Evolutionary conservation across 2,113 vertebrate species (phyloP).

Genomic region (Hyla sarda): DNA sequence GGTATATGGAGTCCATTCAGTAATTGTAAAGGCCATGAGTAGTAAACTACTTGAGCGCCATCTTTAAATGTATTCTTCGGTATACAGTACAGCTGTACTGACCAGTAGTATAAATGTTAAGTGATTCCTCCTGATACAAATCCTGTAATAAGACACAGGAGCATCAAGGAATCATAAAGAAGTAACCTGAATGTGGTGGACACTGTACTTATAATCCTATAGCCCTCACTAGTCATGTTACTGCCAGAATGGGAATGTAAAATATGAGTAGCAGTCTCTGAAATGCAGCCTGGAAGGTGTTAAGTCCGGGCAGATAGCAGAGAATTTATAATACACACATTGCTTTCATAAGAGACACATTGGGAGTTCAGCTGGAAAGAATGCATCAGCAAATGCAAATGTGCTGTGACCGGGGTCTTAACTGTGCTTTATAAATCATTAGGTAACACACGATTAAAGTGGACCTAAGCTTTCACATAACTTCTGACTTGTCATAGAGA

Average conservation of each 20-base stretch:
- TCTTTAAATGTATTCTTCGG: no score
- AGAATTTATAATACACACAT: slow-evolving; percentile 31
- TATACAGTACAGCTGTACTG: no score
- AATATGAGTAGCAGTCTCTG: slow-evolving; percentile 19
- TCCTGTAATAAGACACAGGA: background rate
- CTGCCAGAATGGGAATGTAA: no score
- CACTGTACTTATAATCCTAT: background rate
- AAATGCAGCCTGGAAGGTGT: slow-evolving; percentile 23
- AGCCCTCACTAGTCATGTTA: background rate
- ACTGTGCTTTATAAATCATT: slow-evolving; percentile 28
- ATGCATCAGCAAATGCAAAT: slow-evolving; percentile 38
- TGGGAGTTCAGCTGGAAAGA: slow-evolving; percentile 39
- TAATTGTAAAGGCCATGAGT: no score
- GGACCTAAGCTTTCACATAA: no score
- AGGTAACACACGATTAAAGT: no score
- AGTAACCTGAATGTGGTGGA: background rate
- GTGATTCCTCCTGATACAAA: no score
- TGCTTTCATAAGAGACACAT: slow-evolving; percentile 27
- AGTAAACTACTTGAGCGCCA: no score
- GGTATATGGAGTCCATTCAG: no score
- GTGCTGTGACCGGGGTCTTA: slow-evolving; percentile 23
- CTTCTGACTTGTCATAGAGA: no score
- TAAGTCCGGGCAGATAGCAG: slow-evolving; percentile 21
- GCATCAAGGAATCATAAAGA: background rate
- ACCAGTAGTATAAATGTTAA: no score